Evolutionary conservation across 2,113 vertebrate genomes (phyloP).

Genomic region (Parus major): DNA sequence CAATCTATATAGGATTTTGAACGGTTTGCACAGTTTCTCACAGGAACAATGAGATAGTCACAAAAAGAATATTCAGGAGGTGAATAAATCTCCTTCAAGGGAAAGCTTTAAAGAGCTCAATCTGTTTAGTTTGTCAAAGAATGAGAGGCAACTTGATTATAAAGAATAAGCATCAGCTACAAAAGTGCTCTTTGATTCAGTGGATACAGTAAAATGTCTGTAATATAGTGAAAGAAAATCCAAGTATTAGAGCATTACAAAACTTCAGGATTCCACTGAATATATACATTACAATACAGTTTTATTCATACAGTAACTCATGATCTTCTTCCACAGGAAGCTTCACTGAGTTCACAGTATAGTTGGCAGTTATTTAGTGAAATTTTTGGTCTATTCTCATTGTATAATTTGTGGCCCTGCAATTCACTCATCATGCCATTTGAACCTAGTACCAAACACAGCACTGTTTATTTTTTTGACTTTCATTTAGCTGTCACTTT

Average conservation of each 20-base stretch:
- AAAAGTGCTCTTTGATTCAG: conserved; percentile 12
- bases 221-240: not conserved
- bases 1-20: not conserved
- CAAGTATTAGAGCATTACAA: not conserved
- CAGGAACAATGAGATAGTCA: not conserved
- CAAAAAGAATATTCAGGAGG: not conserved
- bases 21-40: not conserved
- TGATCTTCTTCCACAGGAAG: not conserved
- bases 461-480: not conserved
- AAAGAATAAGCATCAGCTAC: conserved; percentile 19
- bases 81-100: not conserved
- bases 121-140: not conserved
- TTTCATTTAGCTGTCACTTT: conserved; percentile 13
- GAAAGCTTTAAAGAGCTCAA: not conserved
- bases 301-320: not conserved
- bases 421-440: not conserved
- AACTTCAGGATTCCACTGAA: not conserved
- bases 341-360: not conserved
- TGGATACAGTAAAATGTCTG: not conserved
- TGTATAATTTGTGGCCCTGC: not conserved
- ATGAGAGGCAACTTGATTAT: conserved; percentile 19
- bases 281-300: not conserved
- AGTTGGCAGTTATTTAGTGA: not conserved
- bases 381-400: not conserved
- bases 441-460: not conserved